Evolutionary conservation across 2,113 vertebrate genomes (phyloP).

Genomic region (Panthera tigris): DNA sequence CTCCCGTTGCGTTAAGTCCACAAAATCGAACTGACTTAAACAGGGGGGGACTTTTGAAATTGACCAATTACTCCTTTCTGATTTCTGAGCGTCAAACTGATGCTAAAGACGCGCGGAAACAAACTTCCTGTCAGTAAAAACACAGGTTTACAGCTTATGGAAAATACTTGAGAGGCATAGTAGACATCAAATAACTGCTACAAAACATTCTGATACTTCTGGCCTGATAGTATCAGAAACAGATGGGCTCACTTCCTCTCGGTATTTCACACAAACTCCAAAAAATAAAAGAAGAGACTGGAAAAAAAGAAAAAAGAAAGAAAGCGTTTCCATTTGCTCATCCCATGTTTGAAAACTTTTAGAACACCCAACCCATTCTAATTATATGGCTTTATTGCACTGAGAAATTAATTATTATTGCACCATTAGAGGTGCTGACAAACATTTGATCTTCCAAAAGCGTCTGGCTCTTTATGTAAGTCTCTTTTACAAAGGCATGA

Average conservation of each 20-base stretch:
- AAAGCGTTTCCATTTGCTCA: constrained; percentile 63
- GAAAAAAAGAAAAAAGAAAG: background rate
- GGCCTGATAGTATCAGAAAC: constrained; percentile 70
- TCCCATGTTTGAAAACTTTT: constrained; percentile 45
- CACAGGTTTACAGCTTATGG: constrained; percentile 39
- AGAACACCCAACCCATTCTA: constrained; percentile 49
- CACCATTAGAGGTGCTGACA: constrained; percentile 46
- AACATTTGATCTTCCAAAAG: constrained; percentile 56
- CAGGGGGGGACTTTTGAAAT: background rate
- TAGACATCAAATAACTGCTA: constrained; percentile 74
- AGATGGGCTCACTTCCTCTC: constrained; percentile 75
- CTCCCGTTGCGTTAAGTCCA: background rate
- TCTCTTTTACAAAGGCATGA: constrained; percentile 40
- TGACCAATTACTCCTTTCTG: background rate
- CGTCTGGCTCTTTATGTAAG: background rate
- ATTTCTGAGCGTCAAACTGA: constrained; percentile 26
- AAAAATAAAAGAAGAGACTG: constrained; percentile 55
- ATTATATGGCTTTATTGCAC: constrained; percentile 29
- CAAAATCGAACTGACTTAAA: background rate
- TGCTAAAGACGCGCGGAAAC: constrained; percentile 10
- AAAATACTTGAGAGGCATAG: constrained; percentile 61
- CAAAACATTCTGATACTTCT: constrained; percentile 65
- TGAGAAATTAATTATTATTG: constrained; percentile 60
- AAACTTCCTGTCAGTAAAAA: constrained; percentile 60
- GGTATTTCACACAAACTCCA: constrained; percentile 57